Conservation (phyloP, 1,140 invertebrate species). For the Gryllus bimaculatus region DNA sequence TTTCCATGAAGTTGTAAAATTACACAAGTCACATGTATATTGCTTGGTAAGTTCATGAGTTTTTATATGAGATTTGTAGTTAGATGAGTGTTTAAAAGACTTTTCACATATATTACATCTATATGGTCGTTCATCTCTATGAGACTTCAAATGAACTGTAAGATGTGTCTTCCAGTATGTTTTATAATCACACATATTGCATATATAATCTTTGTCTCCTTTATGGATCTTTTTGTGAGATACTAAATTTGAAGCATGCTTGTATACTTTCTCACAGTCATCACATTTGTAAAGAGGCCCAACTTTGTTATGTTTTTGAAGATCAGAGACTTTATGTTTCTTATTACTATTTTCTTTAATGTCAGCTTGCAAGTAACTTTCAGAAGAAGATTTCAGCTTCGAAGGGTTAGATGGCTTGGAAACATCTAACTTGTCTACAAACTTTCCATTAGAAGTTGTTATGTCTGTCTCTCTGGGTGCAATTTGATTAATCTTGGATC, state of each 20-base stretch:
- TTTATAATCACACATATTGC: conserved; percentile 42
- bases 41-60: conserved; percentile 37
- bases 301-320: no score
- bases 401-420: no score
- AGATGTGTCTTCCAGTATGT: conserved; percentile 35
- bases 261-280: no score
- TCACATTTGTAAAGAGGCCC: no score
- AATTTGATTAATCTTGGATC: no score
- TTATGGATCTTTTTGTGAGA: neutral
- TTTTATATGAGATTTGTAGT: conserved; percentile 36
- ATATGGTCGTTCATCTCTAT: conserved; percentile 39
- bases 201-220: neutral
- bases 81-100: conserved; percentile 33
- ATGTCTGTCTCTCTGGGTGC: no score
- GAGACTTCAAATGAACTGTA: conserved; percentile 33
- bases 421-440: no score
- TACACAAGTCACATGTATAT: neutral
- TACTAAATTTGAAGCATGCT: neutral
- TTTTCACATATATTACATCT: conserved; percentile 38
- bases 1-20: conserved; percentile 1
- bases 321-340: no score
- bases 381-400: no score
- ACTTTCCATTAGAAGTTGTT: no score
- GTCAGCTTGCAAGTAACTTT: no score
- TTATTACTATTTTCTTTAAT: no score